phyloP scores from a whole-genome alignment of 2,888 invertebrate species.

The Bellardia bayeri region DNA sequence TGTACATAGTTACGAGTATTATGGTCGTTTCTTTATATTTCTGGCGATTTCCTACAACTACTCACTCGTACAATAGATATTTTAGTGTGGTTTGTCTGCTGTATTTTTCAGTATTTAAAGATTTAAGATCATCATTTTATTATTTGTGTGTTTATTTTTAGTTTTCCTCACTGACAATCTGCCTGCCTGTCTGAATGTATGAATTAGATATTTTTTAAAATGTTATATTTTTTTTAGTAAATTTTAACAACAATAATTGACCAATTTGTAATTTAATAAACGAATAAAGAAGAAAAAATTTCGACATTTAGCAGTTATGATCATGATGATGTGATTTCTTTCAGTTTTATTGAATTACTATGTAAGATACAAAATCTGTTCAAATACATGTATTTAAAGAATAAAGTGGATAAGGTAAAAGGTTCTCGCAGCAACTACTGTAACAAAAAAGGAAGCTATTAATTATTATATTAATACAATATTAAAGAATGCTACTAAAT shows the following conservation, averaged over 20 bases:
- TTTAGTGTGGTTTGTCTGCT: slow-evolving; percentile 21
- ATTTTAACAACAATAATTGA: slow-evolving; percentile 65
- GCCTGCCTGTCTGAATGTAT: neutral
- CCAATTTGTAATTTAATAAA: slow-evolving; percentile 69
- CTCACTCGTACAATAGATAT: slow-evolving; percentile 11
- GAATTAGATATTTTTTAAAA: slow-evolving; percentile 57
- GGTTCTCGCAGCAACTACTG: neutral
- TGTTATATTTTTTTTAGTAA: slow-evolving; percentile 59
- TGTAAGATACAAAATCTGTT: neutral
- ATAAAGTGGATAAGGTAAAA: neutral
- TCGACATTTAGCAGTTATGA: slow-evolving; percentile 56
- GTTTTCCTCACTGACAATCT: neutral
- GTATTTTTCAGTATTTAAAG: slow-evolving; percentile 38
- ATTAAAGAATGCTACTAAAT: too few species aligned
- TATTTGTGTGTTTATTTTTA: slow-evolving; percentile 43
- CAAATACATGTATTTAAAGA: neutral
- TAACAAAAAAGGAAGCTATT: neutral
- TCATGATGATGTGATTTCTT: neutral
- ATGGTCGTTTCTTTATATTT: slow-evolving; percentile 47
- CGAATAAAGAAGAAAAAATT: slow-evolving; percentile 30
- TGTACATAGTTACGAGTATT: slow-evolving; percentile 13
- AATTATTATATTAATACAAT: too few species aligned
- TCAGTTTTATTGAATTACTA: slow-evolving; percentile 14
- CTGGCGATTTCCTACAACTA: slow-evolving; percentile 26
- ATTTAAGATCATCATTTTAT: slow-evolving; percentile 63